Evolutionary conservation across 2,797 vertebrate species (phyloP).

Genomic region (Parauchenoglanis ngamensis): DNA sequence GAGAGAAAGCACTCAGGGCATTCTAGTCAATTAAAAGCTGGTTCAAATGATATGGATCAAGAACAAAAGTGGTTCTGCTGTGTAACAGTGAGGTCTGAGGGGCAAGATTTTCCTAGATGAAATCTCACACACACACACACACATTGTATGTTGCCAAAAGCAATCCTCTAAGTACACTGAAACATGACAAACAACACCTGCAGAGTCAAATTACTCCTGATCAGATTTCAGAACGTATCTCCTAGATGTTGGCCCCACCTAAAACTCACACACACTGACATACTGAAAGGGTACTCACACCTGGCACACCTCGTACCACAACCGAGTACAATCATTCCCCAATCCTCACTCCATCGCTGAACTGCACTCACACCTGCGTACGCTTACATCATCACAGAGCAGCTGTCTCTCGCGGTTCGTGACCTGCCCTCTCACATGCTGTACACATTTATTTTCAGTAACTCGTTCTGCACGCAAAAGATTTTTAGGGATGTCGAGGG

Average conservation of each 20-base stretch:
- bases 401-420: no score
- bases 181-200: background rate
- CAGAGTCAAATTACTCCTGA: background rate
- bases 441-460: no score
- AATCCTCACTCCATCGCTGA: no score
- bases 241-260: background rate
- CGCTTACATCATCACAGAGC: no score
- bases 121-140: background rate
- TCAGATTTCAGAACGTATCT: background rate
- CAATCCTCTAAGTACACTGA: background rate
- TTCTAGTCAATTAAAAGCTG: background rate
- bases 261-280: background rate
- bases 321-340: no score
- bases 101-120: background rate
- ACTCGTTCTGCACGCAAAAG: no score
- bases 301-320: no score
- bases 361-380: no score
- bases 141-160: no score
- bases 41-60: background rate
- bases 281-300: no score
- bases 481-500: no score
- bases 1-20: background rate
- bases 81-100: background rate
- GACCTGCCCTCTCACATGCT: no score
- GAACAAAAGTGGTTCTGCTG: background rate